Evolutionary conservation across 2,113 vertebrate genomes (phyloP), one percentile per base, ranked within the genome.

Genomic region (Upupa epops): DNA sequence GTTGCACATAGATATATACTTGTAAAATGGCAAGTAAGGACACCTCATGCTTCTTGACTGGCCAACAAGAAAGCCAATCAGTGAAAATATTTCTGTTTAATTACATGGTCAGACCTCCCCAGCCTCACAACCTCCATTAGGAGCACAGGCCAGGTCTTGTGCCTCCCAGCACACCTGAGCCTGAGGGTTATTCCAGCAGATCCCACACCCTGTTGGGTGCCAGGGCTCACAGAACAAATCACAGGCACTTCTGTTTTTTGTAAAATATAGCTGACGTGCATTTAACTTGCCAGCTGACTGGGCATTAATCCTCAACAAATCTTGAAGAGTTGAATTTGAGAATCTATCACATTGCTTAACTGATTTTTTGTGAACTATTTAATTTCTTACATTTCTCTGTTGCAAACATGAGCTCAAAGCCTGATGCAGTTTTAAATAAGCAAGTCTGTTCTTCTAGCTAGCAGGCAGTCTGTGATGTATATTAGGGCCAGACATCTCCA

Each of bases 401-500:
- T 83, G 82, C 56, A 86, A 85, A 92, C 82, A 59, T 26, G 87
- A 92, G 40, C 81, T 66, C 2, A 3, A 93, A 93, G 64, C 31
- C 83, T 55, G 79, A 85, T 89, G 89, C 83, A 92, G 19, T 90
- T 89, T 90, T 70, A 91, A 84, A 94, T 82, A 68, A 94, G 83
- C 85, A 73, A 95, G 94, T 89, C 94, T 96, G 91, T 94, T 96
- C 91, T 95, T 95, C 92, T 93, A 45, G 74, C 82, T 85, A 56
- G 74, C 73, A 81, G 69, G 73, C 89, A 81, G 85, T 26, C 76
- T 77, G 13, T n/a, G 80, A 77, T 86, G 89, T 75, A 19, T 54
- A 19, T 54, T 54, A 66, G 84, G 79, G 94, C 83, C 81, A 80
- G 76, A 76, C 71, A 64, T 74, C 82, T 45, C 88, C 89, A 88